These are phyloP conservation scores for Pampusana beccarii DNA, from an alignment of 2,113 vertebrate genomes.

Conservation along the genomic window DNA sequence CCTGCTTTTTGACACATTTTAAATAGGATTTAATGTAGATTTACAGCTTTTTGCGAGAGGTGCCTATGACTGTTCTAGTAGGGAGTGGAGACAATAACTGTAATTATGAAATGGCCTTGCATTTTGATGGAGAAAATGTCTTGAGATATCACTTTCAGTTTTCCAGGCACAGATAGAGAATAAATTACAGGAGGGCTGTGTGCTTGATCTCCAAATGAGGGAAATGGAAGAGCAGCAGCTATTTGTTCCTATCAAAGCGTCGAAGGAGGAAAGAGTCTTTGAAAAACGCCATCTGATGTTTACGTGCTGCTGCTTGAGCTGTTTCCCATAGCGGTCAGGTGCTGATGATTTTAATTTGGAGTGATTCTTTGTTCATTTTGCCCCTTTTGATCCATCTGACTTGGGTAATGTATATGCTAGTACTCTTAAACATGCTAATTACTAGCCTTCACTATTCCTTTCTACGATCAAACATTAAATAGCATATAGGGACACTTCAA, in stretches of 20 bases:
- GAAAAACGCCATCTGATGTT: conserved; percentile 6
- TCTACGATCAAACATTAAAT: not conserved
- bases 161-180: not conserved
- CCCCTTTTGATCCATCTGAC: conserved; percentile 7
- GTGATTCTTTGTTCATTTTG: not conserved
- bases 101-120: conserved; percentile 32
- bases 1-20: conserved; percentile 25
- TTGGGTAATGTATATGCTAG: not conserved
- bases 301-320: not conserved
- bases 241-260: not conserved
- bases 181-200: not conserved
- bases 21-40: conserved; percentile 11
- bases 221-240: not conserved
- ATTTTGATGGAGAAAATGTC: not conserved
- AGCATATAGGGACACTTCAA: not conserved
- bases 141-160: not conserved
- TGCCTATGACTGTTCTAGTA: not conserved
- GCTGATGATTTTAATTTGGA: not conserved
- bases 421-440: conserved; percentile 6
- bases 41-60: not conserved
- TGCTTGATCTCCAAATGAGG: conserved; percentile 23
- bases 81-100: not conserved
- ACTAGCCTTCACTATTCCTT: not conserved
- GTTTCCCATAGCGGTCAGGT: not conserved
- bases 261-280: not conserved